Conservation (phyloP, 2,113 vertebrate genomes). For the Oreochromis spilurus region DNA sequence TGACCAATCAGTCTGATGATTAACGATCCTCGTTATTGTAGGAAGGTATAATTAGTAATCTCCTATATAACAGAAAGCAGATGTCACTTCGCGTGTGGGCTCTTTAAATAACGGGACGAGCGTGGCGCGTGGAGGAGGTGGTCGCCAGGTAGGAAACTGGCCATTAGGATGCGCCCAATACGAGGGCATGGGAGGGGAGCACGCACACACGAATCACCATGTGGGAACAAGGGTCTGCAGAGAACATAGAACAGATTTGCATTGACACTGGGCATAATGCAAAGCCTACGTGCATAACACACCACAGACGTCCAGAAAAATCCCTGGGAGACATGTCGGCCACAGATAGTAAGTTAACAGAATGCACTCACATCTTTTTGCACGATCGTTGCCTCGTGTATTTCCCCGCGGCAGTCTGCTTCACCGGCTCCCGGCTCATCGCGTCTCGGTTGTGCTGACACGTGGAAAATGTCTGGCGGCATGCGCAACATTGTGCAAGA, state of each 20-base stretch:
- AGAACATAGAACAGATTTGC: neutral
- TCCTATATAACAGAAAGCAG: neutral
- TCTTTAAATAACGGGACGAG: conserved; percentile 38
- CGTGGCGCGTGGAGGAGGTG: conserved; percentile 5
- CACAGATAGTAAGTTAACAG: neutral
- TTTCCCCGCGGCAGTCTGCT: neutral
- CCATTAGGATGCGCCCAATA: conserved; percentile 34
- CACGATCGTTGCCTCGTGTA: neutral
- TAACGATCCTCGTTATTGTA: neutral
- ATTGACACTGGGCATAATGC: neutral
- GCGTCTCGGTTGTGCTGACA: conserved; percentile 43
- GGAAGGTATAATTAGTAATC: too few species aligned
- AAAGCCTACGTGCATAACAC: neutral
- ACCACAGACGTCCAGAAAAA: neutral
- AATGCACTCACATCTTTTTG: neutral
- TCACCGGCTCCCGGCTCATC: neutral
- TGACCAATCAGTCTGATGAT: neutral
- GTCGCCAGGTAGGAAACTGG: conserved; percentile 24
- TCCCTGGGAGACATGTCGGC: neutral
- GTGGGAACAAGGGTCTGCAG: neutral
- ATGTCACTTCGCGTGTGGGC: neutral
- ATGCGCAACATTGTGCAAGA: conserved; percentile 41
- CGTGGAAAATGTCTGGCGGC: neutral
- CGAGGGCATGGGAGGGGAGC: neutral
- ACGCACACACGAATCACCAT: neutral